A percentile compares a stretch with the other conserved stretches of the same genome.
These are phyloP conservation scores for Rhipidura dahli DNA, from an alignment of 2,113 vertebrate species.

Conservation along the genomic window DNA sequence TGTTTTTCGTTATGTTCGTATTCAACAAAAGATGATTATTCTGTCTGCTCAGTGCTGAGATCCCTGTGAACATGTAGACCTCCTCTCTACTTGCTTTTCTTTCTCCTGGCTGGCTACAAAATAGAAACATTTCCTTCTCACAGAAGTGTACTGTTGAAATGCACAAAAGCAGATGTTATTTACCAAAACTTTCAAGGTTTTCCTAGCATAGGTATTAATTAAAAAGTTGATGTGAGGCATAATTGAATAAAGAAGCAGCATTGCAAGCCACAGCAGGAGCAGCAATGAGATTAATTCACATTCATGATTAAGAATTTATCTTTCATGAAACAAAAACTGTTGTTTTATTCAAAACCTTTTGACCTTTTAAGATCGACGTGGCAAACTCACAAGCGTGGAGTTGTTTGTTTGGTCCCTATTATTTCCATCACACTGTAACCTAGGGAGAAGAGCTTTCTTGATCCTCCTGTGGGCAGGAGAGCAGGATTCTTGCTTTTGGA, in stretches of 20 bases:
- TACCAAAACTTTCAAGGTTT: constrained; percentile 38
- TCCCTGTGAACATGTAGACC: constrained; percentile 27
- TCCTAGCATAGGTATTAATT: background rate
- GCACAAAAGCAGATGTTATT: constrained; percentile 20
- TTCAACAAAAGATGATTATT: constrained; percentile 68
- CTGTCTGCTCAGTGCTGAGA: constrained; percentile 28
- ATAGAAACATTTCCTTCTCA: background rate
- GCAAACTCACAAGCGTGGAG: background rate
- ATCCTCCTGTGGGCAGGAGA: constrained; percentile 19
- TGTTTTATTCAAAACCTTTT: constrained; percentile 8
- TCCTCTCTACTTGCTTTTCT: constrained; percentile 25
- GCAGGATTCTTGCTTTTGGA: background rate
- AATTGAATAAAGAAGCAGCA: background rate
- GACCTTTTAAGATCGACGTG: background rate
- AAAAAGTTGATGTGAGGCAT: background rate
- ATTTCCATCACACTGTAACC: background rate
- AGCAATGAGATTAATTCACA: background rate
- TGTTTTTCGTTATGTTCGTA: constrained; percentile 25
- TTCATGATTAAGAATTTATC: background rate
- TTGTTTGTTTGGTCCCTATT: background rate
- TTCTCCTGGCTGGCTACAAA: background rate
- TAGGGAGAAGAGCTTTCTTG: background rate
- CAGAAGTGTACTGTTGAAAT: background rate
- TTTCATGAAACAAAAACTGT: background rate
- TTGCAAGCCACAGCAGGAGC: background rate